Conservation (phyloP, 2,113 vertebrate genomes). For the Mustela nigripes region DNA sequence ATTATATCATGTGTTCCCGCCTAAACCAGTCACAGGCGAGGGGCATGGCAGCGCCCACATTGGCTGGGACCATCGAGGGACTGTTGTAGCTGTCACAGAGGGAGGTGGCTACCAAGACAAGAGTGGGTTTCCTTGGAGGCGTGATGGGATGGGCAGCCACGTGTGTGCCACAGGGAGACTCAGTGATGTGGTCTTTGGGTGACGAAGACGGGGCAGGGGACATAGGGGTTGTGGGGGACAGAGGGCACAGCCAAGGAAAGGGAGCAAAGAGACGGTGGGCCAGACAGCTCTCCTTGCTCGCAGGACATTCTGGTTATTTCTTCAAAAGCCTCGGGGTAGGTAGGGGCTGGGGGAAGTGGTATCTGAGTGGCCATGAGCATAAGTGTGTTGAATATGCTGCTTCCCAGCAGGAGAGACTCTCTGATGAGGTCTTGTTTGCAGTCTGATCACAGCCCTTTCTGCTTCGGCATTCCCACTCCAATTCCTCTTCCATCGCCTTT, state of each 20-base stretch:
- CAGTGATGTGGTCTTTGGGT: not conserved
- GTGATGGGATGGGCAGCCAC: not conserved
- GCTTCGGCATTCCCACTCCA: no score
- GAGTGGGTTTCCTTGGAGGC: not conserved
- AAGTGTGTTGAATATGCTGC: not conserved
- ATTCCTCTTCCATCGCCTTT: no score
- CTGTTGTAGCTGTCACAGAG: not conserved
- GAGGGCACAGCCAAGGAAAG: not conserved
- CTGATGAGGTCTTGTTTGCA: not conserved
- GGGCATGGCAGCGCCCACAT: no score
- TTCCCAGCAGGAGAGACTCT: not conserved
- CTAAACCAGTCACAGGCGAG: not conserved
- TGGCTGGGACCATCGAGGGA: not conserved
- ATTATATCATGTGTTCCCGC: not conserved
- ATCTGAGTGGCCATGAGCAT: not conserved
- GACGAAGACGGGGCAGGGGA: accelerated
- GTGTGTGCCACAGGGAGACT: accelerated
- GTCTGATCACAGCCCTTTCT: not conserved
- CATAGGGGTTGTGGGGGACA: not conserved
- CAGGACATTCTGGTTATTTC: not conserved
- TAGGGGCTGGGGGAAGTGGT: not conserved
- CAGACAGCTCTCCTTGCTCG: not conserved
- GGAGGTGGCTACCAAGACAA: not conserved
- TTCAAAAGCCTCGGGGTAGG: not conserved
- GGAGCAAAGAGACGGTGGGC: not conserved